phyloP scores from a whole-genome alignment of 2,797 vertebrate species.

The Pantherophis alleghaniensis region DNA sequence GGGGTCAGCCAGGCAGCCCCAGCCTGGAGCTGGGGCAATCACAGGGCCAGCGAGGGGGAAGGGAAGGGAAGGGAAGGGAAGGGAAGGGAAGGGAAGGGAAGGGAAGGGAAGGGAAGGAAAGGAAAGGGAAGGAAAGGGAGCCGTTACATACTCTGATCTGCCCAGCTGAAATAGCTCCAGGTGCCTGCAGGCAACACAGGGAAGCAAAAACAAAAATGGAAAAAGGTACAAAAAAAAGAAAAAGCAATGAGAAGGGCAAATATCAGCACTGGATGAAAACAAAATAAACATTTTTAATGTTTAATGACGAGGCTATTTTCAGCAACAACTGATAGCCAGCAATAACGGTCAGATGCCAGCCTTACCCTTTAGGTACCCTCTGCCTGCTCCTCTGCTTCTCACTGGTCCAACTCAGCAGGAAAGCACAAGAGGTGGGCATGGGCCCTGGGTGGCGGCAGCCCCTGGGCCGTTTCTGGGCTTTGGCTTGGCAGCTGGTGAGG shows the following conservation, averaged over 20 bases:
- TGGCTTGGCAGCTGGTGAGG: neutral
- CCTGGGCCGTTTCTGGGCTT: neutral
- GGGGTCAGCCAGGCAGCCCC: slow-evolving; percentile 66
- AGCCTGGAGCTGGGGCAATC: slow-evolving; percentile 65
- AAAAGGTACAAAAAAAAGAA: slow-evolving; percentile 39
- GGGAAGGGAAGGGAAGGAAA: too few species aligned
- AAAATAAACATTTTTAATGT: neutral
- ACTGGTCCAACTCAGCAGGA: neutral
- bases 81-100: slow-evolving; percentile 8
- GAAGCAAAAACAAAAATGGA: slow-evolving; percentile 75
- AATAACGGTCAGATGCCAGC: neutral
- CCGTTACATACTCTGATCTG: slow-evolving; percentile 93
- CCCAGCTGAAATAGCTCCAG: slow-evolving; percentile 98
- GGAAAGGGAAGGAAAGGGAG: slow-evolving; percentile 30
- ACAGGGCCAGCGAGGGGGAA: slow-evolving; percentile 49
- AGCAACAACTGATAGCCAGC: neutral
- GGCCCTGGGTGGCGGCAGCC: neutral
- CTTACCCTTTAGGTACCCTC: neutral
- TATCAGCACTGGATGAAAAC: neutral
- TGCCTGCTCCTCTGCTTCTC: neutral
- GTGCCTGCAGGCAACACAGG: slow-evolving; percentile 88
- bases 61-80: too few species aligned
- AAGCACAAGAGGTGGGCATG: neutral
- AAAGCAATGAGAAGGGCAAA: slow-evolving; percentile 14
- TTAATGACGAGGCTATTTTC: neutral